These are phyloP conservation scores for Blennius ocellaris DNA, from an alignment of 2,113 vertebrate species.

Conservation along the genomic window DNA sequence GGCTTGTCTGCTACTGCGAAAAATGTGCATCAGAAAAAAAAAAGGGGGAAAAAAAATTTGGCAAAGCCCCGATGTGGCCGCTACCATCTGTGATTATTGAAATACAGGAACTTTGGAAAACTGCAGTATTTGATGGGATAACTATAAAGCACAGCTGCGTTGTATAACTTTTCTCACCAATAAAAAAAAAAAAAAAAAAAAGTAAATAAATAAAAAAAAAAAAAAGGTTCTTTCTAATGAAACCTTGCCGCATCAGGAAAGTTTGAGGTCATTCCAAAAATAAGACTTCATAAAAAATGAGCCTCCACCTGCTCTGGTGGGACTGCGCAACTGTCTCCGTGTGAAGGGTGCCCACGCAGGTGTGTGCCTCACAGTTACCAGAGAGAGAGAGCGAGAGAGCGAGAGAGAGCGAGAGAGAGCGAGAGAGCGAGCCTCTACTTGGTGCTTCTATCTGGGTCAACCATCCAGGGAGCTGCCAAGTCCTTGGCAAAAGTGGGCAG, in stretches of 20 bases:
- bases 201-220: too few relatives aligned
- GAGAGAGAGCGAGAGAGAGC: too few relatives aligned
- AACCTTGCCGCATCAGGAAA: constrained; percentile 42
- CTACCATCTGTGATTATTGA: too few relatives aligned
- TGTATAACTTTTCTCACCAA: neutral
- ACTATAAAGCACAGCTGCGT: neutral
- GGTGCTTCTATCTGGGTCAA: constrained; percentile 68
- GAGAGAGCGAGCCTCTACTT: constrained; percentile 2
- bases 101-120: too few relatives aligned
- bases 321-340: constrained; percentile 19
- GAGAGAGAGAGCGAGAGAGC: too few relatives aligned
- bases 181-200: too few relatives aligned
- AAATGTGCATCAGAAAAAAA: too few relatives aligned
- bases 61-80: too few relatives aligned
- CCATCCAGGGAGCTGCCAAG: constrained; percentile 71
- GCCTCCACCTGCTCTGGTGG: constrained; percentile 50
- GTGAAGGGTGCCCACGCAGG: constrained; percentile 29
- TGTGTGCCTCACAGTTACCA: neutral
- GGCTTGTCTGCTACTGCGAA: too few relatives aligned
- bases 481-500: constrained; percentile 60
- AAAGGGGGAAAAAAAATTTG: too few relatives aligned
- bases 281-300: neutral
- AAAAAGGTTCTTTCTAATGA: neutral
- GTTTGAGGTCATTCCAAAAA: constrained; percentile 55
- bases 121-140: too few relatives aligned